Evolutionary conservation across 1,140 invertebrate species (phyloP).

Genomic region (Calephelis nemesis): DNA sequence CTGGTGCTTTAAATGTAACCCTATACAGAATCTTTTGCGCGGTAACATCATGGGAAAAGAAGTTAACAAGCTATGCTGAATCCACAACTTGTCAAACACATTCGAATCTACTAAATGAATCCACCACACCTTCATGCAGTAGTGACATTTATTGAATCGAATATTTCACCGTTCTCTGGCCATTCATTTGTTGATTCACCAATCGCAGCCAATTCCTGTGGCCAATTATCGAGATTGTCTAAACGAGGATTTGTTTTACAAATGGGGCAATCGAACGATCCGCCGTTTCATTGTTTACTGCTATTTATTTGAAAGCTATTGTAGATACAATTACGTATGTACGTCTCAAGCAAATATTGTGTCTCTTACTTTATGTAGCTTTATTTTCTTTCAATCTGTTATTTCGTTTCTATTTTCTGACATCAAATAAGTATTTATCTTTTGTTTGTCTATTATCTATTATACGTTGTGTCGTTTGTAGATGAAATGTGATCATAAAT

Average conservation of each 20-base stretch:
- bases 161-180: neutral
- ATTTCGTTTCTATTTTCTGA: too few species aligned
- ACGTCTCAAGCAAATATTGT: constrained; percentile 5
- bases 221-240: constrained; percentile 15
- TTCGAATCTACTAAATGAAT: neutral
- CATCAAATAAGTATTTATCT: too few species aligned
- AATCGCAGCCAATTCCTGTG: constrained; percentile 5
- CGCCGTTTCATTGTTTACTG: constrained; percentile 11
- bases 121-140: neutral
- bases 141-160: constrained; percentile 10
- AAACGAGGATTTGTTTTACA: constrained; percentile 4
- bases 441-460: too few species aligned
- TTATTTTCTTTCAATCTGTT: constrained; percentile 2
- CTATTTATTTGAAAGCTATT: constrained; percentile 6
- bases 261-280: constrained; percentile 10
- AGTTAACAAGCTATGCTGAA: too few species aligned
- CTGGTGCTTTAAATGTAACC: too few species aligned
- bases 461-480: too few species aligned
- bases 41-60: too few species aligned
- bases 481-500: too few species aligned
- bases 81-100: neutral
- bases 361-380: neutral
- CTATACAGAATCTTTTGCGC: too few species aligned
- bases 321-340: neutral
- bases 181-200: constrained; percentile 1